phyloP scores from a whole-genome alignment of 2,888 invertebrate genomes.

The Drosophila prolongata region DNA sequence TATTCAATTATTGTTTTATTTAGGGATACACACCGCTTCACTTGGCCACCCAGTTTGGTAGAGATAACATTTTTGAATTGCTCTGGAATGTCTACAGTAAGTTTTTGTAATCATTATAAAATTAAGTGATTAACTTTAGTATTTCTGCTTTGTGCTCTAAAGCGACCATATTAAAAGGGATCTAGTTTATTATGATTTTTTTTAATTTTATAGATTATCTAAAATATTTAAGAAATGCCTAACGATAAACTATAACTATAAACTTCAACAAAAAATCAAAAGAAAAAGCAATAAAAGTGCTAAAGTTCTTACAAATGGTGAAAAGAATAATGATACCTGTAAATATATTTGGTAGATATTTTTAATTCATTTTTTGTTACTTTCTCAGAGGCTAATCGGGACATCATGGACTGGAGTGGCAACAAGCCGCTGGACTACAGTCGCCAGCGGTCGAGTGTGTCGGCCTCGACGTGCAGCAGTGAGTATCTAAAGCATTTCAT shows the following conservation, averaged over 20 bases:
- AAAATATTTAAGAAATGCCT: too few species aligned
- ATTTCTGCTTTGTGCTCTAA: too few species aligned
- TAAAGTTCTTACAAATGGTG: too few species aligned
- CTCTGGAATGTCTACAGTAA: conserved; percentile 96
- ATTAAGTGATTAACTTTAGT: too few species aligned
- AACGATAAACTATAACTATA: too few species aligned
- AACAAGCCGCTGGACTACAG: conserved; percentile 87
- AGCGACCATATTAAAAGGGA: too few species aligned
- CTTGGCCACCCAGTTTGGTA: conserved; percentile 95
- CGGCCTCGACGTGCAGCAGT: conserved; percentile 92
- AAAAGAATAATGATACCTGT: too few species aligned
- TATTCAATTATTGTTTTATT: conserved; percentile 61
- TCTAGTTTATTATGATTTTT: too few species aligned
- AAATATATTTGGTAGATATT: too few species aligned
- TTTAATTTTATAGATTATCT: too few species aligned
- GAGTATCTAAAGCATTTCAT: conserved; percentile 85
- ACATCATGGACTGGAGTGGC: conserved; percentile 95
- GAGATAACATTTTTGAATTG: conserved; percentile 93
- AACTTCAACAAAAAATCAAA: too few species aligned
- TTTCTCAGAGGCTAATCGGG: conserved; percentile 92
- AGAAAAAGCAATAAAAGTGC: too few species aligned
- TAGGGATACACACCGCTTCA: conserved; percentile 98
- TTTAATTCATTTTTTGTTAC: background rate
- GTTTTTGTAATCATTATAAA: conserved; percentile 77
- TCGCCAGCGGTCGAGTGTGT: conserved; percentile 89